Conservation (phyloP, 2,888 invertebrate genomes). For the Agapetus fuscipes region DNA sequence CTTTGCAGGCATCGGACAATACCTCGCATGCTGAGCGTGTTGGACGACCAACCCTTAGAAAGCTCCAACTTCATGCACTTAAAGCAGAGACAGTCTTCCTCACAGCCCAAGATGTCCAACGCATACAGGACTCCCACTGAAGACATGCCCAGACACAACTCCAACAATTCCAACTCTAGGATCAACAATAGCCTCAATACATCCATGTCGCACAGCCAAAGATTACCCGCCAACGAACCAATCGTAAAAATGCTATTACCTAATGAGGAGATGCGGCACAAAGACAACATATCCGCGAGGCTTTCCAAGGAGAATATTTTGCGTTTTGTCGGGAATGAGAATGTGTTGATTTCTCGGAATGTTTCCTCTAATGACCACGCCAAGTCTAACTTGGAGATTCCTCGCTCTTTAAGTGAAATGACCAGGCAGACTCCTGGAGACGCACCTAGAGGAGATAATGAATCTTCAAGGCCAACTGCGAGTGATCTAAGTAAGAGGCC, state of each 20-base stretch:
- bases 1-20: constrained; percentile 39
- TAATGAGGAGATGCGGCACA: constrained; percentile 25
- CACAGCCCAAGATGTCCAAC: constrained; percentile 33
- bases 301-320: constrained; percentile 4
- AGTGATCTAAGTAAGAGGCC: constrained; percentile 13
- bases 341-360: neutral
- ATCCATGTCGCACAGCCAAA: constrained; percentile 47
- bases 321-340: neutral
- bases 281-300: constrained; percentile 1
- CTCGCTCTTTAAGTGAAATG: constrained; percentile 6
- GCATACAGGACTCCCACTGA: constrained; percentile 30
- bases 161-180: constrained; percentile 30
- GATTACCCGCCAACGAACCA: constrained; percentile 28
- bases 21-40: constrained; percentile 36
- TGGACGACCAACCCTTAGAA: constrained; percentile 30
- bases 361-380: constrained; percentile 8
- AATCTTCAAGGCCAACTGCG: constrained; percentile 1
- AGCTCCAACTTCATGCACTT: constrained; percentile 29
- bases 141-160: constrained; percentile 31
- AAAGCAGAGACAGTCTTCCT: constrained; percentile 27
- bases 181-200: too few species aligned
- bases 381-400: constrained; percentile 13
- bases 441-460: constrained; percentile 3
- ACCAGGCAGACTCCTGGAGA: constrained; percentile 2
- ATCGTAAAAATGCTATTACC: constrained; percentile 1